Evolutionary conservation across 2,888 invertebrate genomes (phyloP), one percentile per base, ranked within the genome.

Genomic region (Lepidocyrtinus sp.): DNA sequence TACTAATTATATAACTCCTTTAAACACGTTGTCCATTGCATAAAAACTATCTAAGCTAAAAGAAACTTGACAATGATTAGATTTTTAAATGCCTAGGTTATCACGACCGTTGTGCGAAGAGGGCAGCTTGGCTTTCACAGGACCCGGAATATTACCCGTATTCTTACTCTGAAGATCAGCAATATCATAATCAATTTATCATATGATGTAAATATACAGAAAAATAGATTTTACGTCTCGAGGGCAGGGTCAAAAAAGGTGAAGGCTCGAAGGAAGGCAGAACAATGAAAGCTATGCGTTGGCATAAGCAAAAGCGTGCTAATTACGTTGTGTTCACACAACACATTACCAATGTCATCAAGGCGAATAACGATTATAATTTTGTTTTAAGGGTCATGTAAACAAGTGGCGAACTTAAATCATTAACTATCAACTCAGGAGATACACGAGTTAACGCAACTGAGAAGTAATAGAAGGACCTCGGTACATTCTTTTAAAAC

Each of bases 231-330:
- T 36, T 67, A 75, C 65, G 65, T 70, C 59, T 74, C 27, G 71
- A 74, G 64, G 79, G 78, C 73, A 79, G 65, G 79, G 79, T 55
- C 70, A 27, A 80, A 63, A 68, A 61, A 75, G 79, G 79, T 80
- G 74, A 80, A 75, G 74, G 74, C 70, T 74, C 74, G 74, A 80
- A 76, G 77, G 72, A 59, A 81, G 76, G 81, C 75, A 74, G 78
- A 85, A 85, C 85, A 82, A 81, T 84, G 81, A 85, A 84, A 85
- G 84, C 83, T 84, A 79, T 84, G 84, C 85, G 81, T 78, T 77
- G 83, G 83, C 82, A 81, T 69, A 85, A 84, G 84, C 84, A 61
- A 77, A n/a, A 74, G 45, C 22, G 59, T 59, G 22, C 59, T 5
- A 21, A 59, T 21, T 7, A 59, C n/a, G n/a, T 36, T 21, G 36